A percentile compares a stretch with the other conserved stretches of the same genome.
phyloP scores from a whole-genome alignment of 2,113 vertebrate species.

The Pangasianodon hypophthalmus region DNA sequence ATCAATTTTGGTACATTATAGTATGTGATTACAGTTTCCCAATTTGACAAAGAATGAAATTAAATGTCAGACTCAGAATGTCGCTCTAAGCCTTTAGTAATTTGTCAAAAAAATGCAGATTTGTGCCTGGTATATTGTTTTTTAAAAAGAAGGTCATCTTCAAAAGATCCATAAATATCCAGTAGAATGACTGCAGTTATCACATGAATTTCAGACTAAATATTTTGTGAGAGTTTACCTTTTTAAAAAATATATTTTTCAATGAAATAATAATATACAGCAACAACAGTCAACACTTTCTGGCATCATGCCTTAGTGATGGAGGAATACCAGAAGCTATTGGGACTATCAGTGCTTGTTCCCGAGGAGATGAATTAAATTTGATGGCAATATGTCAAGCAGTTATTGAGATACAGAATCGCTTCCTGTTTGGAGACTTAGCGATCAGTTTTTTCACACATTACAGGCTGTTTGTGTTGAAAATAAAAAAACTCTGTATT shows the following conservation, averaged over 20 bases:
- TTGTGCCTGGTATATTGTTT: neutral
- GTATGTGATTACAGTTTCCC: neutral
- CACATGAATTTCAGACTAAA: neutral
- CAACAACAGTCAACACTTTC: neutral
- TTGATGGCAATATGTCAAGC: neutral
- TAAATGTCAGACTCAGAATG: neutral
- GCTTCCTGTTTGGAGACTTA: neutral
- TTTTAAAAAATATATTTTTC: neutral
- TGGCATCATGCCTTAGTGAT: neutral
- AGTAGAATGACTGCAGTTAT: neutral
- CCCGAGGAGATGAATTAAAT: neutral
- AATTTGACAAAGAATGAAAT: neutral
- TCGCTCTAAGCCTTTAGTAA: neutral
- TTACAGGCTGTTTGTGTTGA: neutral
- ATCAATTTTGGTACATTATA: neutral
- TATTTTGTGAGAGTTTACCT: neutral
- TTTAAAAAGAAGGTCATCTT: no score
- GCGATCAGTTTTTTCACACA: neutral
- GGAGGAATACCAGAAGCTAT: neutral
- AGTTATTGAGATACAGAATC: neutral
- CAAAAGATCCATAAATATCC: neutral
- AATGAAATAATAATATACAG: neutral
- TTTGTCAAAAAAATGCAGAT: neutral
- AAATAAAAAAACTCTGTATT: no score
- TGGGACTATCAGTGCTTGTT: neutral